phyloP scores from a whole-genome alignment of 2,888 invertebrate genomes.

The Conomelus anceps region DNA sequence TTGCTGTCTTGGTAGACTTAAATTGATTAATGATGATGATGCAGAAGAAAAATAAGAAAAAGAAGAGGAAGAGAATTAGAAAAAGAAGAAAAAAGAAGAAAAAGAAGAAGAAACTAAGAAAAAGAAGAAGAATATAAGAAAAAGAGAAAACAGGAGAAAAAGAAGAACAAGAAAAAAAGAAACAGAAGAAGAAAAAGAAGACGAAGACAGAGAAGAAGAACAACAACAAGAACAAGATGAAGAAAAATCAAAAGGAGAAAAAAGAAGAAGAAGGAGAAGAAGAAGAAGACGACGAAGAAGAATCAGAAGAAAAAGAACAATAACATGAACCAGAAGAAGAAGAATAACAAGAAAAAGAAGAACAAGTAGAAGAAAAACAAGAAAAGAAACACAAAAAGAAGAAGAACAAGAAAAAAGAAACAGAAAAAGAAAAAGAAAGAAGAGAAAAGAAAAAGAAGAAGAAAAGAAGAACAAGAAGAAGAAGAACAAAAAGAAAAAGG shows the following conservation, averaged over 20 bases:
- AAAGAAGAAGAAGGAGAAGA: background rate
- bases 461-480: background rate
- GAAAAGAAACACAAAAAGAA: background rate
- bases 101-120: background rate
- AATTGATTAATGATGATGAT: background rate
- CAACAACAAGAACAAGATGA: background rate
- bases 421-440: background rate
- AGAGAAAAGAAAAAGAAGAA: background rate
- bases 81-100: too few relatives aligned
- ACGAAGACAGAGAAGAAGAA: background rate
- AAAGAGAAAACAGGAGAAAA: background rate
- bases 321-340: background rate
- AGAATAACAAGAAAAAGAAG: background rate
- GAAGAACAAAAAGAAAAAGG: too few relatives aligned
- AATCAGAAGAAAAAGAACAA: background rate
- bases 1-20: background rate
- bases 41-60: background rate
- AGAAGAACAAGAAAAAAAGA: background rate
- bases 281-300: background rate
- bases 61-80: too few relatives aligned
- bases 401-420: background rate
- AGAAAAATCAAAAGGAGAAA: background rate
- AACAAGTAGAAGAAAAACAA: background rate
- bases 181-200: background rate
- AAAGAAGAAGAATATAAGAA: background rate